A percentile compares a stretch with the other conserved stretches of the same genome.
Evolutionary conservation across 2,888 invertebrate species (phyloP).

Genomic region (Lasioglossum oenotherae): DNA sequence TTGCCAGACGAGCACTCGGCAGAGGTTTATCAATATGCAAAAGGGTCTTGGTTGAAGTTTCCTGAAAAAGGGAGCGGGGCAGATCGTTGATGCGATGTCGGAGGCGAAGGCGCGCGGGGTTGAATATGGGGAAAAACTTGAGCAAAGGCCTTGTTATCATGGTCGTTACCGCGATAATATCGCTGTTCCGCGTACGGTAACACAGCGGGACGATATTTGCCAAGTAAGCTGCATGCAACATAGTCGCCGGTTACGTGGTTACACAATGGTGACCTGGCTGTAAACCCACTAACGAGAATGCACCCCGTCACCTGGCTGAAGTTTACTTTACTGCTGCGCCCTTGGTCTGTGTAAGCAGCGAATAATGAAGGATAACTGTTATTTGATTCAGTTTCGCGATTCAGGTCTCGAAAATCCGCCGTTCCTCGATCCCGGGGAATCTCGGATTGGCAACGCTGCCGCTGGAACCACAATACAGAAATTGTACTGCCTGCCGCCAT

Average conservation of each 20-base stretch:
- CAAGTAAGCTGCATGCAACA: conserved; percentile 66
- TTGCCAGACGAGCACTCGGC: neutral
- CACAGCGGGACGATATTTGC: conserved; percentile 65
- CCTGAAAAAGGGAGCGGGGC: neutral
- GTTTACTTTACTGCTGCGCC: conserved; percentile 65
- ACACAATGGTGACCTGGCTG: conserved; percentile 69
- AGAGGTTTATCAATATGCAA: neutral
- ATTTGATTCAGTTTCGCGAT: conserved; percentile 62
- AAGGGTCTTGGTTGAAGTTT: neutral
- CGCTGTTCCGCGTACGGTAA: conserved; percentile 54
- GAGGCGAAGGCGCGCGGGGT: conserved; percentile 3
- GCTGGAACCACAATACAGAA: neutral
- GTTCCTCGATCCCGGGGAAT: conserved; percentile 21
- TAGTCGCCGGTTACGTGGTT: conserved; percentile 63
- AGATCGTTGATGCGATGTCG: conserved; percentile 31
- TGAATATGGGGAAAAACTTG: conserved; percentile 55
- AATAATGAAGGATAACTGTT: conserved; percentile 72
- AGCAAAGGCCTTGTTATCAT: conserved; percentile 63
- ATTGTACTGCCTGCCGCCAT: neutral
- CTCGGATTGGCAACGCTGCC: conserved; percentile 3
- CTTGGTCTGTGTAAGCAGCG: conserved; percentile 61
- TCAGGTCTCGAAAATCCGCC: conserved; percentile 7
- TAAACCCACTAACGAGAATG: conserved; percentile 71
- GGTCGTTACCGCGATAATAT: conserved; percentile 70
- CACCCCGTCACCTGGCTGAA: conserved; percentile 67